phyloP scores from a whole-genome alignment of 2,888 invertebrate species.

The Drosophila nr. fundita region DNA sequence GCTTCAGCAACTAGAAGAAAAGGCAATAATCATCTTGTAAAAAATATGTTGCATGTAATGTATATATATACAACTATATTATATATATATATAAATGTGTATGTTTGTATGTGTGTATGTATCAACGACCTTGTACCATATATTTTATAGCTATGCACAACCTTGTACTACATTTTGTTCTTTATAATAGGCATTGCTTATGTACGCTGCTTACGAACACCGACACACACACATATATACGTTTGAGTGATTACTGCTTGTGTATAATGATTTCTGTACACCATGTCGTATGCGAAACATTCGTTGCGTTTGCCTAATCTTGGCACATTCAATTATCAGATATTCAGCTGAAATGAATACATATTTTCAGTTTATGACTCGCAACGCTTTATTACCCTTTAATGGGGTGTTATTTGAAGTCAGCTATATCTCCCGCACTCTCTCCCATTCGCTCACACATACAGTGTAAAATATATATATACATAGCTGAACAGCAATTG shows the following conservation, averaged over 20 bases:
- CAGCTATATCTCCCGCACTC: not conserved
- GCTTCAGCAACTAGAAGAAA: not conserved
- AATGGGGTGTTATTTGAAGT: not conserved
- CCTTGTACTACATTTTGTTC: conserved; percentile 13
- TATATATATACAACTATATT: not conserved
- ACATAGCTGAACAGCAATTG: conserved; percentile 59
- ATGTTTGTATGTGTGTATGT: not conserved
- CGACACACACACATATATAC: not conserved
- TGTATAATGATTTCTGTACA: conserved; percentile 4
- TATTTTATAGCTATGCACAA: not conserved
- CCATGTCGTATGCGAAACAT: conserved; percentile 24
- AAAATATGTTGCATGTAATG: not conserved
- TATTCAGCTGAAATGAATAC: not conserved
- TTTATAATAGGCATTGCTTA: not conserved
- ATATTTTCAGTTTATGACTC: not conserved
- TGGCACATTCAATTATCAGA: conserved; percentile 1
- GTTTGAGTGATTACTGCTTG: conserved; percentile 10
- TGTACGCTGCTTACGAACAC: not conserved
- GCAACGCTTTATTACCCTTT: not conserved
- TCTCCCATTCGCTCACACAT: not conserved
- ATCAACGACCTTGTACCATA: not conserved
- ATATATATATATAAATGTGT: not conserved
- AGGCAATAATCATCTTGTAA: not conserved
- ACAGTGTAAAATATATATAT: not conserved
- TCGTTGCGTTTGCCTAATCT: conserved; percentile 23